Conservation (phyloP, 1,140 invertebrate genomes). For the Ceratosolen fusciceps region DNA sequence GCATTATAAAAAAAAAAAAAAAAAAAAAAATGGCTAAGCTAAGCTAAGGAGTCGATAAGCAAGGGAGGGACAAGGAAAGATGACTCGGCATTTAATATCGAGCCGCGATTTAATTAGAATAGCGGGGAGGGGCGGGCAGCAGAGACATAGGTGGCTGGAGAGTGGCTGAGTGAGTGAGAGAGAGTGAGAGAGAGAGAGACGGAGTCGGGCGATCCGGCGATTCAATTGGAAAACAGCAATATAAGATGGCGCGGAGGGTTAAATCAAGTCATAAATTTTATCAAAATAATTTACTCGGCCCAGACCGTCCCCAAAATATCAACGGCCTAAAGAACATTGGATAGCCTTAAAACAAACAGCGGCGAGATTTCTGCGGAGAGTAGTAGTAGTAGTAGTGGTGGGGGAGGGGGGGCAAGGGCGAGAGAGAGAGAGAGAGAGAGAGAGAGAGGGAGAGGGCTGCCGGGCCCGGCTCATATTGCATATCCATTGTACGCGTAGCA, state of each 20-base stretch:
- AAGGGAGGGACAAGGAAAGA: too few relatives aligned
- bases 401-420: conserved; percentile 7
- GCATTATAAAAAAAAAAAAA: too few relatives aligned
- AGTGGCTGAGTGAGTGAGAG: background rate
- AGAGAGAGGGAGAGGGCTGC: conserved; percentile 55
- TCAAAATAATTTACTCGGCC: background rate
- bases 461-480: conserved; percentile 66
- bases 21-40: too few relatives aligned
- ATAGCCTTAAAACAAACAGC: conserved; percentile 25
- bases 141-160: background rate
- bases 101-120: too few relatives aligned
- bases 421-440: conserved; percentile 42
- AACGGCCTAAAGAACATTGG: conserved; percentile 1
- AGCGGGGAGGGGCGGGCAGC: too few relatives aligned
- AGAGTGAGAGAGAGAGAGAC: background rate
- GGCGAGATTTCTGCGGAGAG: conserved; percentile 15
- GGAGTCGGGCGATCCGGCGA: background rate
- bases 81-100: too few relatives aligned
- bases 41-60: too few relatives aligned
- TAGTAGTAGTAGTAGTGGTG: background rate
- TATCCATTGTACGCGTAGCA: conserved; percentile 66
- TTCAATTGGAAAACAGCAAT: background rate
- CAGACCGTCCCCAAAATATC: background rate
- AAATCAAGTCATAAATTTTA: conserved; percentile 8
- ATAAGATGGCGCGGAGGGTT: background rate